These are phyloP conservation scores for Pycnonotus jocosus DNA, from an alignment of 2,113 vertebrate genomes.

Conservation along the genomic window DNA sequence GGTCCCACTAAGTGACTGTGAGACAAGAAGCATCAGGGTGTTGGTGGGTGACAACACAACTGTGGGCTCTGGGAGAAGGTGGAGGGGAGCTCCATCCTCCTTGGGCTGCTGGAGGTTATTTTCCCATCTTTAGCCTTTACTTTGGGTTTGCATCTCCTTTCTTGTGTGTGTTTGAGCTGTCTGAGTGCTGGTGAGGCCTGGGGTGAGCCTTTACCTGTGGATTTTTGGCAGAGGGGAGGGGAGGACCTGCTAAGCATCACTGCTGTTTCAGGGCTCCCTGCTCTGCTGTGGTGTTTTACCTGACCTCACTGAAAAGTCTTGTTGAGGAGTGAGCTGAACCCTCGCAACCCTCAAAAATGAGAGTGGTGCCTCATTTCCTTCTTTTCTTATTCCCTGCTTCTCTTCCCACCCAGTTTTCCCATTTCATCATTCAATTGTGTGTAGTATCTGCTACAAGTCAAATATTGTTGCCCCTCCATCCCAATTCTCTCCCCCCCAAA, in stretches of 20 bases:
- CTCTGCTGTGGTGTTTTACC: not conserved
- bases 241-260: not conserved
- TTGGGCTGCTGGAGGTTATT: not conserved
- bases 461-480: not conserved
- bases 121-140: not conserved
- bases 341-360: not conserved
- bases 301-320: not conserved
- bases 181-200: not conserved
- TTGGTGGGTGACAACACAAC: accelerated
- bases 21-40: not conserved
- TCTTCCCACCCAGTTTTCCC: not conserved
- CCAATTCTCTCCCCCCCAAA: not conserved
- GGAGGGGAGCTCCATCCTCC: not conserved
- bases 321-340: not conserved
- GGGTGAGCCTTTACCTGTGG: not conserved
- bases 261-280: not conserved
- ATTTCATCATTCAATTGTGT: not conserved
- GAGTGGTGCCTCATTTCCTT: not conserved
- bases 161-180: not conserved
- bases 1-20: not conserved
- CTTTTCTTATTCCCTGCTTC: not conserved
- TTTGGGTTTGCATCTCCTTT: not conserved
- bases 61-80: not conserved
- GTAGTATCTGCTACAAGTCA: not conserved
- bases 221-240: not conserved